Conservation (phyloP, 2,797 vertebrate genomes). For the Coilia nasus region DNA sequence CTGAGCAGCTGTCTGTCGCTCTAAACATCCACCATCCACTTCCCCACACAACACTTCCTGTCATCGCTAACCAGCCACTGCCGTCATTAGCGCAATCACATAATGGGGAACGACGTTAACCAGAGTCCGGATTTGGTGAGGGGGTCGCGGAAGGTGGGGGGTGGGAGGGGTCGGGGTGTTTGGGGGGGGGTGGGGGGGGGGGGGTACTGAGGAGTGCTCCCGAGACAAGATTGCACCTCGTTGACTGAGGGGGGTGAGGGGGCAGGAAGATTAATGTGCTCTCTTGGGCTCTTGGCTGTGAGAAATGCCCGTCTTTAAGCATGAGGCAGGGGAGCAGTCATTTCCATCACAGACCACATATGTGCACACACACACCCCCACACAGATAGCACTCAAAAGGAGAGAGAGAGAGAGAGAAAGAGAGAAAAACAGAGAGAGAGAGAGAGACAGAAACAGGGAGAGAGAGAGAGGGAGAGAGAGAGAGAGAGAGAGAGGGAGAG, state of each 20-base stretch:
- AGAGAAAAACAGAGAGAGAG: conserved; percentile 4
- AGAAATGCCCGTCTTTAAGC: conserved; percentile 24
- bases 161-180: conserved; percentile 29
- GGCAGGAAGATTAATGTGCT: conserved; percentile 37
- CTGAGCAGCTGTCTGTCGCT: conserved; percentile 11
- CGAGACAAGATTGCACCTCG: not conserved
- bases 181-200: not conserved
- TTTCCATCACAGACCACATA: not conserved
- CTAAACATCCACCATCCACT: conserved; percentile 6
- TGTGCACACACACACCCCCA: not conserved
- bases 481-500: not conserved
- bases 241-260: no score
- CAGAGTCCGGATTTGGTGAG: conserved; percentile 44
- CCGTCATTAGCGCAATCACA: conserved; percentile 45
- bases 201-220: not conserved
- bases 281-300: conserved; percentile 32
- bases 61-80: conserved; percentile 32
- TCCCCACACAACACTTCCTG: conserved; percentile 34
- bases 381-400: not conserved
- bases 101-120: conserved; percentile 44
- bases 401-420: not conserved
- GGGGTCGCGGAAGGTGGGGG: not conserved
- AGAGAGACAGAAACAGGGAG: not conserved
- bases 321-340: conserved; percentile 17
- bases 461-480: not conserved